Evolutionary conservation across 2,888 invertebrate genomes (phyloP), one percentile per base, ranked within the genome.

Genomic region (Leptogaster cylindrica): DNA sequence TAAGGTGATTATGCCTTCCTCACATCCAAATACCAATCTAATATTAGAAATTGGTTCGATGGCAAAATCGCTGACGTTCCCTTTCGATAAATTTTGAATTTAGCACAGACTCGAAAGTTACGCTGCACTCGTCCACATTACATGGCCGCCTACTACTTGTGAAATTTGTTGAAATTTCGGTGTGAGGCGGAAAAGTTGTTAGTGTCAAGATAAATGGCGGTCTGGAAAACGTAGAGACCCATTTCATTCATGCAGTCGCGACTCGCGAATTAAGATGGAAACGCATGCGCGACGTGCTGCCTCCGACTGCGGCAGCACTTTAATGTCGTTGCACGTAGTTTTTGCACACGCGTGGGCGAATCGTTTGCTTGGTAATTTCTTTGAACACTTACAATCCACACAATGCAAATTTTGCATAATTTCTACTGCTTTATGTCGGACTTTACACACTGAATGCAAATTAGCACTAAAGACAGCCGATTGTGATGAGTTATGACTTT

Each of bases 361-460:
- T 55, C 36, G 25, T 55, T n/a, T 14, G 23, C 7, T 55, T n/a
- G n/a, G 55, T 39, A 55, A 23, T 55, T 55, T 39, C 2, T 5
- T 27, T 27, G 61, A 61, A 61, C 61, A 12, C 18, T 44, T 61
- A 44, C 44, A 44, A 61, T 61, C 18, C 44, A 44, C 61, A 61
- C 44, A 61, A 61, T 61, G 28, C 44, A 27, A 39, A 12, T 61
- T 61, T 61, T 61, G 61, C 44, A 61, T 61, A 61, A 55, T 61
- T 61, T 61, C 10, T 44, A 44, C 61, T 61, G 44, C 28, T 61
- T 61, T 61, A 61, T 44, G 61, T 28, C 16, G 27, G 44, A 44
- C n/a, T 61, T 61, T 61, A 61, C 61, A 61, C n/a, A 44, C 44
- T 44, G 61, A 27, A 61, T 61, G 41, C 44, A 44, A 61, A 61